Evolutionary conservation across 1,140 invertebrate species (phyloP).

Genomic region (Adoxophyes honmai): DNA sequence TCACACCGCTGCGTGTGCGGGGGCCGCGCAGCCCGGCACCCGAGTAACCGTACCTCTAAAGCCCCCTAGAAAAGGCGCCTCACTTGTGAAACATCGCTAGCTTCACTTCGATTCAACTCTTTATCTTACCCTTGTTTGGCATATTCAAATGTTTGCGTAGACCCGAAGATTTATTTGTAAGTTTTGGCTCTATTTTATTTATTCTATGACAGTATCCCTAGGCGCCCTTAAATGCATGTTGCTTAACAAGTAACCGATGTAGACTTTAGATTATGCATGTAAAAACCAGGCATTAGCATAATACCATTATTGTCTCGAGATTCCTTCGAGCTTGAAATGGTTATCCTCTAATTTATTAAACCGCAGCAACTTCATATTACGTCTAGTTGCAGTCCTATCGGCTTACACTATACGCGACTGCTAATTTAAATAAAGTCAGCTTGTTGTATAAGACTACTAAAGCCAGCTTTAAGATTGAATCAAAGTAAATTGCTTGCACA

Average conservation of each 20-base stretch:
- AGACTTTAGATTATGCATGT: too few species aligned
- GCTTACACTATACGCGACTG: too few species aligned
- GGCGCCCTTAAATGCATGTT: not conserved
- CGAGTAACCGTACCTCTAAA: conserved; percentile 36
- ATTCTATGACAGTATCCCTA: conserved; percentile 7
- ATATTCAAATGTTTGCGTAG: conserved; percentile 13
- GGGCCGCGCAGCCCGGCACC: conserved; percentile 61
- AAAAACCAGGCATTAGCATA: too few species aligned
- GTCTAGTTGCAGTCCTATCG: too few species aligned
- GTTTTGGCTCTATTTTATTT: not conserved
- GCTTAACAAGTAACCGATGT: not conserved
- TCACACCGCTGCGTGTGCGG: conserved; percentile 68
- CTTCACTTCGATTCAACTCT: conserved; percentile 46
- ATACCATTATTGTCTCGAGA: too few species aligned
- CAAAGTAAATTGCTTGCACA: too few species aligned
- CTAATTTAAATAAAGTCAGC: too few species aligned
- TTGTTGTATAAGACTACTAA: too few species aligned
- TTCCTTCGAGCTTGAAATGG: too few species aligned
- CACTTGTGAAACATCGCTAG: conserved; percentile 71
- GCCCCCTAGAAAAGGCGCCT: conserved; percentile 66
- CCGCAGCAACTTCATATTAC: too few species aligned
- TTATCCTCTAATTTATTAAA: too few species aligned
- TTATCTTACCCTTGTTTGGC: conserved; percentile 27
- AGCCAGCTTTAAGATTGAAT: too few species aligned
- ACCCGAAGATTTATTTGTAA: not conserved